A percentile compares a stretch with the other conserved stretches of the same genome.
phyloP scores from a whole-genome alignment of 2,888 invertebrate genomes.

The Luffia ferchaultella region DNA sequence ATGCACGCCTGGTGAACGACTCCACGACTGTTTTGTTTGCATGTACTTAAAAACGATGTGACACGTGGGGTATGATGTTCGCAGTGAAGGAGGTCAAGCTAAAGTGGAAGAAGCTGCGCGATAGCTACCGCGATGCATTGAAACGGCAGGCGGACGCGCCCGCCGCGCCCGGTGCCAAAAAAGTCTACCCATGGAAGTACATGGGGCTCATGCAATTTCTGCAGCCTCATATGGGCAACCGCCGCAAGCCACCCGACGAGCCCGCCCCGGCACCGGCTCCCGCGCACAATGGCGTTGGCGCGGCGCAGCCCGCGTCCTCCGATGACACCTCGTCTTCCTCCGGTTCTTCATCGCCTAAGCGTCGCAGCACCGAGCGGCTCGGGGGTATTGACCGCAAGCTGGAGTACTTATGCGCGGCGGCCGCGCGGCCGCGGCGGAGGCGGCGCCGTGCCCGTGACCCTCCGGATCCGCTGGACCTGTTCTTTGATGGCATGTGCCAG shows the following conservation, averaged over 20 bases:
- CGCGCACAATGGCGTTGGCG: background rate
- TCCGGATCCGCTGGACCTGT: constrained; percentile 47
- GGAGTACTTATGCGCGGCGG: constrained; percentile 33
- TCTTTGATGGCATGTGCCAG: constrained; percentile 58
- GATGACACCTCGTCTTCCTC: constrained; percentile 9
- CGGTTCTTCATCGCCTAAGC: background rate
- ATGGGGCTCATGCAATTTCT: constrained; percentile 51
- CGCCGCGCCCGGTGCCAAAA: constrained; percentile 25
- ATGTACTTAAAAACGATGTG: too few relatives aligned
- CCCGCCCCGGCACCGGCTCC: constrained; percentile 20
- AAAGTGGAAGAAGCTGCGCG: constrained; percentile 56
- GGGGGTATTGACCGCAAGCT: constrained; percentile 36
- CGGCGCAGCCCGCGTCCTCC: constrained; percentile 1
- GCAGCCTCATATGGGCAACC: constrained; percentile 53
- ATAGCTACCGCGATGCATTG: constrained; percentile 55
- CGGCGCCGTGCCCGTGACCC: constrained; percentile 16
- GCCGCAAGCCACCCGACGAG: constrained; percentile 36
- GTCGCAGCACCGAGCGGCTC: constrained; percentile 23
- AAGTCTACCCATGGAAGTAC: constrained; percentile 51
- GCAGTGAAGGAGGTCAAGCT: constrained; percentile 55
- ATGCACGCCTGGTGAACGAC: too few relatives aligned
- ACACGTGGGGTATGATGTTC: too few relatives aligned
- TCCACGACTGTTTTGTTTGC: too few relatives aligned
- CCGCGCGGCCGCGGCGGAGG: constrained; percentile 16
- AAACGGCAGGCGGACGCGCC: constrained; percentile 44